phyloP scores from a whole-genome alignment of 1,140 invertebrate genomes.

The Steinernema khuongi region DNA sequence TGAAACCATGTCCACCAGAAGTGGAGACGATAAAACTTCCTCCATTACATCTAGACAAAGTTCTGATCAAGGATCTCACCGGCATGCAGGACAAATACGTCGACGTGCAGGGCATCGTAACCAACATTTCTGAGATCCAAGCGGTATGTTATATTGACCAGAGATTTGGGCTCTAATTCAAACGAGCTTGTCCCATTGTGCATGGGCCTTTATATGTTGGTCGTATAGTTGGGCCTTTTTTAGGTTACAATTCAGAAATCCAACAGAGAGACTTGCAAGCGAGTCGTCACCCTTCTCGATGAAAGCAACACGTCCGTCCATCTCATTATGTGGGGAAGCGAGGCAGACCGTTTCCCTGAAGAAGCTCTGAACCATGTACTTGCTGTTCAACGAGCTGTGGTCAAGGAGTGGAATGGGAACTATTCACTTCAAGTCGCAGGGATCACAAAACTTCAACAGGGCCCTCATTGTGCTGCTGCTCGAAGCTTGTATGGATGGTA shows the following conservation, averaged over 20 bases:
- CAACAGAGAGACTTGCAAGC: background rate
- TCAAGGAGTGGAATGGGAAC: background rate
- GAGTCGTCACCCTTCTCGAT: background rate
- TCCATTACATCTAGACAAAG: background rate
- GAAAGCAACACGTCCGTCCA: background rate
- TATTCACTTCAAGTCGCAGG: background rate
- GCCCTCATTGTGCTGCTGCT: background rate
- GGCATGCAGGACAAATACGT: background rate
- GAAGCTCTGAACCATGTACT: background rate
- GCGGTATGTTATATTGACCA: no score
- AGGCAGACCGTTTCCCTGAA: background rate
- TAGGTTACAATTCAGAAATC: background rate
- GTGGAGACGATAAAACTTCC: background rate
- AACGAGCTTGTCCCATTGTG: no score
- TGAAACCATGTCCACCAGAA: background rate
- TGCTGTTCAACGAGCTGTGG: background rate
- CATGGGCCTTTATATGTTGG: no score
- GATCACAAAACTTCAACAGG: background rate
- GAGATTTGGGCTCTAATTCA: no score
- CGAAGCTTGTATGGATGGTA: background rate
- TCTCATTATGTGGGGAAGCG: background rate
- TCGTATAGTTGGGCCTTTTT: no score
- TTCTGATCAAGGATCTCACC: background rate
- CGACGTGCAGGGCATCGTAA: background rate
- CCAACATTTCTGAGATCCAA: background rate